These are phyloP conservation scores for Leucoma salicis DNA, from an alignment of 2,888 invertebrate genomes.

Conservation along the genomic window DNA sequence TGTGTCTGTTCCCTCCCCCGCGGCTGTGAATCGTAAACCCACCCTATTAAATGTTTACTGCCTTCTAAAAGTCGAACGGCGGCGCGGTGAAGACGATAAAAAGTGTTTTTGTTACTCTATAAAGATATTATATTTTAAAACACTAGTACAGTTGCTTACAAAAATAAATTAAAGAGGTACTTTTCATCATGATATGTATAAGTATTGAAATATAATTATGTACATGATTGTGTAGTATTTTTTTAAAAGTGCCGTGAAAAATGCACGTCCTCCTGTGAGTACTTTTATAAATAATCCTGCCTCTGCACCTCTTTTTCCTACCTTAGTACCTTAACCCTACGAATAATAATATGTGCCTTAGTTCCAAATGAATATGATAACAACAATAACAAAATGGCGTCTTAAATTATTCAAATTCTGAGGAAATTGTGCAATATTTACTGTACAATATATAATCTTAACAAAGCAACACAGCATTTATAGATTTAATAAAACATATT, in stretches of 20 bases:
- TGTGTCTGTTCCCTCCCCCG: slow-evolving; percentile 25
- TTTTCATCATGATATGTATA: too few relatives aligned
- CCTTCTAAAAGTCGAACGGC: slow-evolving; percentile 49
- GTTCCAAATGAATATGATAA: background rate
- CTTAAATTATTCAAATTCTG: background rate
- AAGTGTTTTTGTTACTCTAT: slow-evolving; percentile 41
- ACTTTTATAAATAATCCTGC: too few relatives aligned
- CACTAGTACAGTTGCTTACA: slow-evolving; percentile 1
- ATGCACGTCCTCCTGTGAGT: too few relatives aligned
- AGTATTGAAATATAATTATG: too few relatives aligned
- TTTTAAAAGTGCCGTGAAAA: too few relatives aligned
- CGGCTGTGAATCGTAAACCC: slow-evolving; percentile 44
- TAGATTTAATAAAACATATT: background rate
- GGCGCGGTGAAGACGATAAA: slow-evolving; percentile 39
- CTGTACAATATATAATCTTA: background rate
- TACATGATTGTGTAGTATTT: too few relatives aligned
- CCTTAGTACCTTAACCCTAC: too few relatives aligned
- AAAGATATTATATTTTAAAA: slow-evolving; percentile 25
- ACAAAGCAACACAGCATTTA: background rate
- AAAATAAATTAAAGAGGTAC: background rate
- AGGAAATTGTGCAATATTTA: background rate
- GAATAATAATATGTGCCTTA: too few relatives aligned
- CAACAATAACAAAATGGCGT: background rate
- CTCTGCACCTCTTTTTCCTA: too few relatives aligned
- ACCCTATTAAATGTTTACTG: slow-evolving; percentile 76